Percentiles rank a stretch among this genome's conserved stretches.
These are phyloP conservation scores for Chrysomallon squamiferum DNA, from an alignment of 1,140 invertebrate species.

Conservation along the genomic window DNA sequence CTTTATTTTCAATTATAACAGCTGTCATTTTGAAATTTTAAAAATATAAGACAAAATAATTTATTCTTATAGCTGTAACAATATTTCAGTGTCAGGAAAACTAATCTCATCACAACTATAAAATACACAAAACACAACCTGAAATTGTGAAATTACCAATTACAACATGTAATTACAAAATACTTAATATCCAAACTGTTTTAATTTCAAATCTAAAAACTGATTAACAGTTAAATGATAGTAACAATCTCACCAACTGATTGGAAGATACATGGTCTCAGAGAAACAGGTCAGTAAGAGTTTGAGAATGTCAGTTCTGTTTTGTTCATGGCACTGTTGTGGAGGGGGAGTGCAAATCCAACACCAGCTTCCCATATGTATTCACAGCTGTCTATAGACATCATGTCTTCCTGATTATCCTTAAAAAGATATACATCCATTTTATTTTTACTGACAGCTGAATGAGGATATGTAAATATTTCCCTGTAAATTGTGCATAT, in stretches of 20 bases:
- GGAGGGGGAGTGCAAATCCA: conserved; percentile 92
- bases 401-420: conserved; percentile 97
- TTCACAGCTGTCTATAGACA: conserved; percentile 97
- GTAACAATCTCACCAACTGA: conserved; percentile 71
- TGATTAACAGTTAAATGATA: background rate
- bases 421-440: conserved; percentile 63
- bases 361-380: conserved; percentile 99
- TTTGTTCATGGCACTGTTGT: conserved; percentile 83
- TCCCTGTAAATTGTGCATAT: no score
- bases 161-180: background rate
- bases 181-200: background rate
- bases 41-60: no score
- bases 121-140: no score
- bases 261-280: conserved; percentile 94
- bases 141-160: no score
- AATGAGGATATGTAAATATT: no score
- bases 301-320: conserved; percentile 92
- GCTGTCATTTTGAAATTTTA: no score
- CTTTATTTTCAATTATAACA: no score
- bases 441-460: no score
- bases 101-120: no score
- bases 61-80: no score
- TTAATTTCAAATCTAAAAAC: background rate
- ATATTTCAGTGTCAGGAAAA: no score
- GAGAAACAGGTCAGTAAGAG: conserved; percentile 95